These are phyloP conservation scores for Phaedon cochleariae DNA, from an alignment of 2,888 invertebrate genomes.

Conservation along the genomic window DNA sequence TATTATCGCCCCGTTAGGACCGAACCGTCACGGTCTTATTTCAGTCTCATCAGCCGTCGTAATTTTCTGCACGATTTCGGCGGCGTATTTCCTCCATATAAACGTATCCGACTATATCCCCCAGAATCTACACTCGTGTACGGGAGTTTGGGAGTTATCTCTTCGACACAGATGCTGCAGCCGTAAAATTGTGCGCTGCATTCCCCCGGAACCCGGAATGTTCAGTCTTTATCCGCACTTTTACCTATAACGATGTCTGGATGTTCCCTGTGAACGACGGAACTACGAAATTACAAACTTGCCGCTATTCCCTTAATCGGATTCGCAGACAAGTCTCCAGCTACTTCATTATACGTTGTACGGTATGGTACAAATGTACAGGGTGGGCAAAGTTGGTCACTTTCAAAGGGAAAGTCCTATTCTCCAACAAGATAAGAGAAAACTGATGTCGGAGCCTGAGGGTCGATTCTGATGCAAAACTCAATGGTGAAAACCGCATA, in stretches of 20 bases:
- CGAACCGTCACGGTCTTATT: not conserved
- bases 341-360: no score
- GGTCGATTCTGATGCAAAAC: no score
- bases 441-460: no score
- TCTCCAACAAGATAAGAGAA: no score
- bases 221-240: constrained; percentile 41
- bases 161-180: constrained; percentile 44
- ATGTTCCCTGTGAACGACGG: not conserved
- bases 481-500: no score
- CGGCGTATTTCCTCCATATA: constrained; percentile 27
- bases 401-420: no score
- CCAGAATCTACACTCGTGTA: constrained; percentile 30
- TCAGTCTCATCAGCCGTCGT: constrained; percentile 13
- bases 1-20: not conserved
- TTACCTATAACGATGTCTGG: constrained; percentile 7
- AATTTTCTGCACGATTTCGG: constrained; percentile 25
- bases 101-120: constrained; percentile 32
- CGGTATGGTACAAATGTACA: no score
- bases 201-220: constrained; percentile 42
- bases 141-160: constrained; percentile 45
- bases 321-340: no score
- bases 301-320: not conserved
- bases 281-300: not conserved
- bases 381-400: no score
- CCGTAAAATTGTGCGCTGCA: constrained; percentile 44